A percentile compares a stretch with the other conserved stretches of the same genome.
Evolutionary conservation across 1,140 invertebrate species (phyloP).

Genomic region (Steinernema feltiae): DNA sequence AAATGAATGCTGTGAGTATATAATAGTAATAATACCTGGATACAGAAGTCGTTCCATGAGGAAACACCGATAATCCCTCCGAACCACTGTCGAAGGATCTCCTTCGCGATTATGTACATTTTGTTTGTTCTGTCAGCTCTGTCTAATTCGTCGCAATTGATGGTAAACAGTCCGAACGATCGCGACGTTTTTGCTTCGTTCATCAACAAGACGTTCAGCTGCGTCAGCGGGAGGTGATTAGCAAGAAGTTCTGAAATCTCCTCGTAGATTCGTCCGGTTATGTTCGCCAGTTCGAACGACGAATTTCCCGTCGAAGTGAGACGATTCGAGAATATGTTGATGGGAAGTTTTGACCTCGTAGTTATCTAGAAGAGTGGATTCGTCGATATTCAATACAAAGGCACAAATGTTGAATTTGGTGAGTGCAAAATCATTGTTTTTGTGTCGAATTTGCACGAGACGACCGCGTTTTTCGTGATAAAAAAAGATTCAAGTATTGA

Average conservation of each 20-base stretch:
- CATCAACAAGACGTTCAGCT: not conserved
- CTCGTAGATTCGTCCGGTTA: not conserved
- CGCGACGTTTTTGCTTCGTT: not conserved
- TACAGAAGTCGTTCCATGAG: not conserved
- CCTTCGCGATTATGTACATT: not conserved
- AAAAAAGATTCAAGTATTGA: too few species aligned
- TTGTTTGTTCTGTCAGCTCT: not conserved
- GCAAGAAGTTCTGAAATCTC: not conserved
- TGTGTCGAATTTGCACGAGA: too few species aligned
- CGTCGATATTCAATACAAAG: too few species aligned
- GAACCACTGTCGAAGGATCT: not conserved
- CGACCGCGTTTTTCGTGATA: too few species aligned
- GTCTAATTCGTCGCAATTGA: not conserved
- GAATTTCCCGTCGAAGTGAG: not conserved
- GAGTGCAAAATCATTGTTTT: not conserved
- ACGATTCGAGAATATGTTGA: not conserved
- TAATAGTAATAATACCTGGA: not conserved
- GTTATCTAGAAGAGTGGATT: too few species aligned
- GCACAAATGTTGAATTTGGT: too few species aligned
- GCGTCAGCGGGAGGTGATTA: not conserved
- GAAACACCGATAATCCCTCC: not conserved
- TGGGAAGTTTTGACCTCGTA: not conserved
- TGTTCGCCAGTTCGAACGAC: not conserved
- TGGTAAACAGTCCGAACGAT: not conserved
- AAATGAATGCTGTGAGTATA: not conserved